Conservation (phyloP, 1,140 invertebrate genomes). For the Neocloeon triangulifer region DNA sequence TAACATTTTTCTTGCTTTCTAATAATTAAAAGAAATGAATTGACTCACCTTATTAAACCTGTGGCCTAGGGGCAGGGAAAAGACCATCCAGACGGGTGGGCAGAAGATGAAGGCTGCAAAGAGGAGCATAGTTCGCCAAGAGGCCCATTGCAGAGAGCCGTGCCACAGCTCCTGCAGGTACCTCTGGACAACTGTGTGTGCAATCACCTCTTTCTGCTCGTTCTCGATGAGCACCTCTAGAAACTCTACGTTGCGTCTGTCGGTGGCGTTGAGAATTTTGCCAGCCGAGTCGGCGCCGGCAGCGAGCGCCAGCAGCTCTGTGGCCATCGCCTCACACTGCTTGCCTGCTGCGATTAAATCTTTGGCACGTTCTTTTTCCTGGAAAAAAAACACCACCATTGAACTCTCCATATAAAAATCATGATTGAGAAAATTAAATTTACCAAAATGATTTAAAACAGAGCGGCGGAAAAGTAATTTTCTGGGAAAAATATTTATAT, state of each 20-base stretch:
- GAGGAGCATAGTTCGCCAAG: conserved; percentile 80
- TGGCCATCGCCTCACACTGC: conserved; percentile 93
- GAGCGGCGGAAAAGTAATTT: no score
- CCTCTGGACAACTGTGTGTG: conserved; percentile 69
- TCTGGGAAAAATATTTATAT: not conserved
- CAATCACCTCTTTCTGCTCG: conserved; percentile 92
- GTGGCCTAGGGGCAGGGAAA: conserved; percentile 85
- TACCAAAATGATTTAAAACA: not conserved
- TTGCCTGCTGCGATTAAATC: conserved; percentile 85
- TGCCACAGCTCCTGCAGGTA: conserved; percentile 90
- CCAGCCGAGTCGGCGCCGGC: conserved; percentile 84
- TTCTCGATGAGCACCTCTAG: conserved; percentile 95
- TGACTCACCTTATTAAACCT: conserved; percentile 85
- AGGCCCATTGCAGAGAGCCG: conserved; percentile 84
- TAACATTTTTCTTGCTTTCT: no score
- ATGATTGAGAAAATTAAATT: conserved; percentile 1
- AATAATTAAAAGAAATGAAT: no score
- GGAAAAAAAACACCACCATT: conserved; percentile 6
- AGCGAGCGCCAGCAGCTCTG: conserved; percentile 80
- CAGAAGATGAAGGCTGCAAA: conserved; percentile 80
- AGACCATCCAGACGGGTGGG: conserved; percentile 88
- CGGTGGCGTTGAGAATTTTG: conserved; percentile 71
- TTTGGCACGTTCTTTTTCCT: conserved; percentile 93
- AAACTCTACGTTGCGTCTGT: conserved; percentile 80
- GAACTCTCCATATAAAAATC: no score